These are phyloP conservation scores for Porites evermanni DNA, from an alignment of 92 coral and sea anemone species.

Conservation along the genomic window DNA sequence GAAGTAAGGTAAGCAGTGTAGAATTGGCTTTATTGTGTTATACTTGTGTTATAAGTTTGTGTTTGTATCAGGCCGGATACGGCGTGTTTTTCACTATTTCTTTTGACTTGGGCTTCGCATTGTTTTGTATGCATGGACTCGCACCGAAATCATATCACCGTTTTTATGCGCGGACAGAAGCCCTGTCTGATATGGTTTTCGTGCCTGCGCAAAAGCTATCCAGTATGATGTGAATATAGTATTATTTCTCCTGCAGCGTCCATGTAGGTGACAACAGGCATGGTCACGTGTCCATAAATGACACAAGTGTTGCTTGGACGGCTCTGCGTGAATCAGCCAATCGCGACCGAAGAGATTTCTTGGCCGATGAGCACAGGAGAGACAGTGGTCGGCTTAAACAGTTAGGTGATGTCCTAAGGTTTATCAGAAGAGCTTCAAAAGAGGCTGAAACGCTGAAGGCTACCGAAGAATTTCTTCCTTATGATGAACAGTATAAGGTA, in stretches of 20 bases:
- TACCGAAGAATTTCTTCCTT: background rate
- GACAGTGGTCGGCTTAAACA: background rate
- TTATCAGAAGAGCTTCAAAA: slow-evolving; percentile 10
- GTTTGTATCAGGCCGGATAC: no score
- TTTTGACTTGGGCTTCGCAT: no score
- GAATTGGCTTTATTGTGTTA: no score
- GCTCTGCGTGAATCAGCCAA: slow-evolving; percentile 39
- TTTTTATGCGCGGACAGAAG: no score
- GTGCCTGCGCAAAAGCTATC: no score
- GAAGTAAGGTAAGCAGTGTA: no score
- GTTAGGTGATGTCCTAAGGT: background rate
- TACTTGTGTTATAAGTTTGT: no score
- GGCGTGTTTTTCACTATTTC: no score
- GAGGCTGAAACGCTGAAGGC: background rate
- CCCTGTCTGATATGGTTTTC: no score
- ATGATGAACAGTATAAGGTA: slow-evolving; percentile 4
- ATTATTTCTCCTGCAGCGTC: slow-evolving; percentile 1
- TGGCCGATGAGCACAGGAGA: background rate
- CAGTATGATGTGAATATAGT: no score
- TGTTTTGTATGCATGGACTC: no score
- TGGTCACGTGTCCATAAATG: background rate
- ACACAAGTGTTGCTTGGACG: slow-evolving; percentile 56
- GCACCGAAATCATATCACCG: no score
- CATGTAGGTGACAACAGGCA: slow-evolving; percentile 1
- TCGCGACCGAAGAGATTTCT: background rate